These are phyloP conservation scores for Cyprinodon diabolis DNA, from an alignment of 2,797 vertebrate genomes.

Conservation along the genomic window DNA sequence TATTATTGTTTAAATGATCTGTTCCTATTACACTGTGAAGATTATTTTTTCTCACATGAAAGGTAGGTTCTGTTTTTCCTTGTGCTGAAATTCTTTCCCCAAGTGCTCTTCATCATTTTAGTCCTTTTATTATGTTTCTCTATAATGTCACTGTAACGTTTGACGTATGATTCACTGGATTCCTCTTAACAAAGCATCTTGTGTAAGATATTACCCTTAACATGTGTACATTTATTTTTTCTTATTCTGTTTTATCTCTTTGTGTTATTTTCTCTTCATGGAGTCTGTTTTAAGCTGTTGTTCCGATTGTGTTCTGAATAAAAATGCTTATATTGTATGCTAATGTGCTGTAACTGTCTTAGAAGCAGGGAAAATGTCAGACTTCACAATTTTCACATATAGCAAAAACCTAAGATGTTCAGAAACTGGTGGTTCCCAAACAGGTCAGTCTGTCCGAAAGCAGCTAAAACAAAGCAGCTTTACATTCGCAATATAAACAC, in stretches of 20 bases:
- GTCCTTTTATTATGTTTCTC: constrained; percentile 37
- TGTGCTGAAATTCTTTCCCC: constrained; percentile 32
- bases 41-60: constrained; percentile 64
- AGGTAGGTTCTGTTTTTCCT: constrained; percentile 44
- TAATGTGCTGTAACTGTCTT: constrained; percentile 75
- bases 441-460: too few relatives aligned
- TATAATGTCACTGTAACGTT: constrained; percentile 60
- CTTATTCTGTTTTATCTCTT: constrained; percentile 42
- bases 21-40: constrained; percentile 73
- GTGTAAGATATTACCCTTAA: constrained; percentile 54
- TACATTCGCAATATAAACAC: too few relatives aligned
- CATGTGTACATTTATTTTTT: constrained; percentile 36
- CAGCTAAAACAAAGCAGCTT: too few relatives aligned
- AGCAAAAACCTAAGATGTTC: too few relatives aligned
- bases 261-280: constrained; percentile 61
- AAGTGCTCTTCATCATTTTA: constrained; percentile 25
- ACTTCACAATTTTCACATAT: too few relatives aligned
- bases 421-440: too few relatives aligned
- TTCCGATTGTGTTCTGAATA: constrained; percentile 58
- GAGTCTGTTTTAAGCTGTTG: constrained; percentile 66
- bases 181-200: constrained; percentile 60
- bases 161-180: constrained; percentile 52
- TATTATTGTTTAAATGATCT: constrained; percentile 45
- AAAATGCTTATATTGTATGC: constrained; percentile 68
- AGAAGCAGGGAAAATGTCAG: constrained; percentile 73